Evolutionary conservation across 2,888 invertebrate species (phyloP).

Genomic region (Drosophila silvestris): DNA sequence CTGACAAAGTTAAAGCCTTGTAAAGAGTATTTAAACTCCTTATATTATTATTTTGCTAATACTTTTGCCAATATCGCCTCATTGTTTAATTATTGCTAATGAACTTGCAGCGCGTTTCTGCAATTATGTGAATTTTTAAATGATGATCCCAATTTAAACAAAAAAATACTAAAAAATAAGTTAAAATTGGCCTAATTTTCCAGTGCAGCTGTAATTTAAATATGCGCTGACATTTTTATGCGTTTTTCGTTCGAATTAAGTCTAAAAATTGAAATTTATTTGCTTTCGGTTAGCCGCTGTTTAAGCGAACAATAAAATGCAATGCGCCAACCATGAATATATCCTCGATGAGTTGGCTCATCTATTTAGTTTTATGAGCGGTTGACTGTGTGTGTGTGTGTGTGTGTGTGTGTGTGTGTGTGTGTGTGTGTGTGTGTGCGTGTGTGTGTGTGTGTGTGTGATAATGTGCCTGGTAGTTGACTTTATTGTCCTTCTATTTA

Average conservation of each 20-base stretch:
- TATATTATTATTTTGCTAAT: too few relatives aligned
- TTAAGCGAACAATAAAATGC: slow-evolving; percentile 45
- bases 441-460: background rate
- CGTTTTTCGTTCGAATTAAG: slow-evolving; percentile 42
- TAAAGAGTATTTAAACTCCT: background rate
- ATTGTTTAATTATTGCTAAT: slow-evolving; percentile 53
- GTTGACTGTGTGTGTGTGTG: background rate
- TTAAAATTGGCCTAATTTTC: slow-evolving; percentile 23
- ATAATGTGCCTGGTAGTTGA: slow-evolving; percentile 6
- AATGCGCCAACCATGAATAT: slow-evolving; percentile 16
- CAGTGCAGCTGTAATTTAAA: slow-evolving; percentile 62
- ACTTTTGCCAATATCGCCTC: background rate
- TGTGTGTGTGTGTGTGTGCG: background rate
- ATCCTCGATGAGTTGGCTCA: slow-evolving; percentile 15
- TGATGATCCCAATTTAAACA: slow-evolving; percentile 13
- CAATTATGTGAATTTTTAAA: slow-evolving; percentile 42
- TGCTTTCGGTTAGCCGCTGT: slow-evolving; percentile 41
- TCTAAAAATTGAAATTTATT: slow-evolving; percentile 57
- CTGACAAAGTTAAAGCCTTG: background rate
- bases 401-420: background rate
- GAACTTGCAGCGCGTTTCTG: slow-evolving; percentile 46
- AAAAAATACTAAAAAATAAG: slow-evolving; percentile 10
- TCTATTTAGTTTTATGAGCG: slow-evolving; percentile 2
- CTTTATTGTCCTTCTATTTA: background rate
- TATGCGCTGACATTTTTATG: slow-evolving; percentile 73